A percentile compares a stretch with the other conserved stretches of the same genome.
These are phyloP conservation scores for Corythaeola cristata DNA, from an alignment of 2,113 vertebrate species.

Conservation along the genomic window DNA sequence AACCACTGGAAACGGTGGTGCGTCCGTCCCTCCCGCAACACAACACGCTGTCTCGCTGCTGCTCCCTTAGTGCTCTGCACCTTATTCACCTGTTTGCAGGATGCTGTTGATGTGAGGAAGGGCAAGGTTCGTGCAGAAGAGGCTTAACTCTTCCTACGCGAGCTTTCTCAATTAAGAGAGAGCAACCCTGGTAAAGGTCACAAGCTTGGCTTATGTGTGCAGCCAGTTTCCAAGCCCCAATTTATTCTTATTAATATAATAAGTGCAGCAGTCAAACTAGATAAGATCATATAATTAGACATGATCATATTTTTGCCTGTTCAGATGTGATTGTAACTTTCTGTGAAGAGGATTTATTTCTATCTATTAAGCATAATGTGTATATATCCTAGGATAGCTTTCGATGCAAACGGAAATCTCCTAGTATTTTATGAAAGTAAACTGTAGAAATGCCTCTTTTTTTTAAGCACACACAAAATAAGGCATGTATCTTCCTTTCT, in stretches of 20 bases:
- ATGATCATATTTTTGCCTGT: slow-evolving; percentile 34
- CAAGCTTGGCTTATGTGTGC: neutral
- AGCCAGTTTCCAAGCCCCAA: slow-evolving; percentile 40
- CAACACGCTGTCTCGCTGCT: neutral
- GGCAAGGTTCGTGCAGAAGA: neutral
- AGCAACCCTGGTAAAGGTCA: slow-evolving; percentile 6
- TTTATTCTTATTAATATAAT: slow-evolving; percentile 78
- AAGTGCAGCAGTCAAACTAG: slow-evolving; percentile 70
- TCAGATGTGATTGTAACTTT: slow-evolving; percentile 50
- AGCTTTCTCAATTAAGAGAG: neutral
- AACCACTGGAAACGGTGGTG: accelerated
- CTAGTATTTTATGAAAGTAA: neutral
- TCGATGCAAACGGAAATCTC: neutral
- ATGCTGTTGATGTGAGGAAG: neutral
- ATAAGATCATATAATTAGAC: slow-evolving; percentile 61
- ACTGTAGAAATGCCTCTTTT: neutral
- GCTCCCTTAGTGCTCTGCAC: neutral
- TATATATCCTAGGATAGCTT: neutral
- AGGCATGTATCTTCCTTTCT: neutral
- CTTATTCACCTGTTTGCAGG: neutral
- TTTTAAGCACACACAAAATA: neutral
- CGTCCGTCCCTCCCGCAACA: neutral
- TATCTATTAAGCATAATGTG: neutral
- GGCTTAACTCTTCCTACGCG: neutral
- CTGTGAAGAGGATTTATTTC: slow-evolving; percentile 47